Percentiles rank a stretch among this genome's conserved stretches.
phyloP scores from a whole-genome alignment of 2,888 invertebrate genomes.

The Argyra leucocephala region DNA sequence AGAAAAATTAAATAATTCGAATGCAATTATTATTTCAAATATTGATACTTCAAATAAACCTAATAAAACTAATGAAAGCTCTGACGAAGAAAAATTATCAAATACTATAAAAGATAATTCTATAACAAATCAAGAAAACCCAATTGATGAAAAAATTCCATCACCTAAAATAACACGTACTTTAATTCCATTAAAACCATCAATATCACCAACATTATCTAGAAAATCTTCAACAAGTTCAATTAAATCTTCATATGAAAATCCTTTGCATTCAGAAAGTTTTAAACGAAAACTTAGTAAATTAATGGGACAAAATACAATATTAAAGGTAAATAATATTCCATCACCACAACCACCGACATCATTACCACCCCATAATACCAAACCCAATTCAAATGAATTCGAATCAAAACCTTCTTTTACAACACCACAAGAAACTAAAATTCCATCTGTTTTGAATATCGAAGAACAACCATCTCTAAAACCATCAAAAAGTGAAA shows the following conservation, averaged over 20 bases:
- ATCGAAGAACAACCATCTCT: conserved; percentile 18
- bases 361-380: background rate
- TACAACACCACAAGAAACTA: background rate
- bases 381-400: background rate
- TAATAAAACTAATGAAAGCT: no score
- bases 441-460: no score
- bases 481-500: conserved; percentile 37
- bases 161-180: background rate
- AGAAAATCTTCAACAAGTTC: conserved; percentile 23
- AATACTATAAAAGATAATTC: background rate
- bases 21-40: background rate
- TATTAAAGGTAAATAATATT: conserved; percentile 8
- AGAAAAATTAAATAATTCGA: background rate
- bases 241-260: conserved; percentile 13
- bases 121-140: no score
- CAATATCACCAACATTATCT: background rate
- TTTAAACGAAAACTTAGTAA: conserved; percentile 34
- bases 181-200: background rate
- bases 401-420: no score
- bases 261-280: conserved; percentile 34
- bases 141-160: background rate
- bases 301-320: conserved; percentile 26
- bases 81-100: background rate
- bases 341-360: background rate
- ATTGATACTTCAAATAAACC: background rate